Evolutionary conservation across 1,140 invertebrate species (phyloP), one percentile per base, ranked within the genome.

Genomic region (Drosophila albomicans): DNA sequence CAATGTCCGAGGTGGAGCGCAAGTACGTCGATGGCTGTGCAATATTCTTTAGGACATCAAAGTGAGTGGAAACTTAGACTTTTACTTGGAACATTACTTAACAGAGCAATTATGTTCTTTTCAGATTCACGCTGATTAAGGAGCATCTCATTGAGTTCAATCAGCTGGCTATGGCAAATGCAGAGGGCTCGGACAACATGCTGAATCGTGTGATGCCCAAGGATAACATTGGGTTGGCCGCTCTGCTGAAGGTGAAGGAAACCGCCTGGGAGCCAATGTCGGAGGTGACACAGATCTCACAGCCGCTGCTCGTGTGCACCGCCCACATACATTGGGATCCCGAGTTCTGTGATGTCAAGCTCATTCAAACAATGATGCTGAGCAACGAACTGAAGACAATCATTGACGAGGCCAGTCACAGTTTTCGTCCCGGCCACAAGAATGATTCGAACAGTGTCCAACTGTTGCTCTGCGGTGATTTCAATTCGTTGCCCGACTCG

Each of bases 291-390:
- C 95, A 96, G 93, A 93, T 96, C 68, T 95, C 96, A 75, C 98
- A 98, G 91, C 97, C 97, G 25, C 94, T 99, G 66, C 94, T 99
- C 65, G 98, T 99, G 30, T 99, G 98, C 91, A 99, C 98, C 3
- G 98, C 99, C 38, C 99, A 99, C 93, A 99, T 99, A 71, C 99
- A 99, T 93, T 99, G 99, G 99, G 99, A 99, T 94, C 99, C 99
- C 1, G 99, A 99, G 94, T 99, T 97, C 93, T 99, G 98, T 91
- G 99, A 99, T 93, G 99, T 99, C n/a, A 99, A 99, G 93, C 94
- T 99, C 1, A 99, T 99, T 74, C 99, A 99, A 93, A 99, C 98
- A 20, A 99, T 99, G 97, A 99, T 99, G 98, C 93, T 99, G 70
- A 97, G 98, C 93, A 97, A 98, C 92, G 99, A 99, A 93, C 93